Evolutionary conservation across 2,888 invertebrate species (phyloP).

Genomic region (Polymixis lichenea): DNA sequence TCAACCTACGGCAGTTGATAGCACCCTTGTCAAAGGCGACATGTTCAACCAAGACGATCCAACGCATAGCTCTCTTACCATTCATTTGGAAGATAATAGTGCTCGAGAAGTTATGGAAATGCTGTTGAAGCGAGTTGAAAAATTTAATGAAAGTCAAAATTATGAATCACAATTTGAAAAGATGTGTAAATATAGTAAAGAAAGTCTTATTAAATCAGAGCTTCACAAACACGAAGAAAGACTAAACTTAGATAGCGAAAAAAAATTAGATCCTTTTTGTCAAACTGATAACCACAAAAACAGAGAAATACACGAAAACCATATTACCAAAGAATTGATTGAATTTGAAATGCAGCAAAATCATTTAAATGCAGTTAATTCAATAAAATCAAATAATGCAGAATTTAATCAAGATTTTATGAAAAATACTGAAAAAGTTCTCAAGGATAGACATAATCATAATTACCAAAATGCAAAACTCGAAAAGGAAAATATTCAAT

Average conservation of each 20-base stretch:
- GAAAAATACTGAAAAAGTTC: slow-evolving; percentile 75
- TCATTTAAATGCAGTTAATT: slow-evolving; percentile 75
- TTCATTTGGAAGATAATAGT: slow-evolving; percentile 70
- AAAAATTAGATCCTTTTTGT: slow-evolving; percentile 55
- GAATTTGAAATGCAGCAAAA: slow-evolving; percentile 76
- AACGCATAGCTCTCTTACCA: slow-evolving; percentile 30
- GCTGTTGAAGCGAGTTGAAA: slow-evolving; percentile 73
- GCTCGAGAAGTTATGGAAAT: slow-evolving; percentile 74
- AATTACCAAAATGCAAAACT: slow-evolving; percentile 75
- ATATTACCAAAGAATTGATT: slow-evolving; percentile 77
- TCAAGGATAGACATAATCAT: slow-evolving; percentile 77
- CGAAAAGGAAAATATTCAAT: slow-evolving; percentile 87
- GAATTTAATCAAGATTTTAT: slow-evolving; percentile 72
- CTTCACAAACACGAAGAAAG: slow-evolving; percentile 73
- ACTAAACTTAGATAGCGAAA: slow-evolving; percentile 72
- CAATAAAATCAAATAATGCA: slow-evolving; percentile 69
- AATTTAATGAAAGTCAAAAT: slow-evolving; percentile 72
- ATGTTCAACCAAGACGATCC: slow-evolving; percentile 29
- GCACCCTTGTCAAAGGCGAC: slow-evolving; percentile 43
- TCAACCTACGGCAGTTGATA: slow-evolving; percentile 35
- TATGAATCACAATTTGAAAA: slow-evolving; percentile 72
- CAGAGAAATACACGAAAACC: slow-evolving; percentile 72
- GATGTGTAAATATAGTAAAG: slow-evolving; percentile 71
- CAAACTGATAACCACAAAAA: slow-evolving; percentile 59
- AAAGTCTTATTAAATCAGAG: slow-evolving; percentile 72